phyloP scores from a whole-genome alignment of 2,888 invertebrate species.

The Pachycephus smyrnensis region DNA sequence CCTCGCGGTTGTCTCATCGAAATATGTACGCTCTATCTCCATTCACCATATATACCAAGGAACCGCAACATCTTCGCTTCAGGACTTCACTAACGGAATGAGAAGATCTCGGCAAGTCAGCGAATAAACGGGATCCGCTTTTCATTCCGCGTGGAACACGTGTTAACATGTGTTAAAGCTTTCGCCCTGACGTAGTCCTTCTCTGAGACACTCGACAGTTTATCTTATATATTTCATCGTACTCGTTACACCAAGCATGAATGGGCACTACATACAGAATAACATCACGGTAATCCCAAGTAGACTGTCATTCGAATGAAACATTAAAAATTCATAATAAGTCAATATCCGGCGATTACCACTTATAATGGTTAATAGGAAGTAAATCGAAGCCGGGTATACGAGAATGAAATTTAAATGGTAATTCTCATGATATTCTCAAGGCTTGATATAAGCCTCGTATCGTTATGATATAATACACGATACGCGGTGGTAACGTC shows the following conservation, averaged over 20 bases:
- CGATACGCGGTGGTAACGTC: not conserved
- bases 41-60: not conserved
- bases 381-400: not conserved
- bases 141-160: not conserved
- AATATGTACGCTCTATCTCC: not conserved
- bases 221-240: not conserved
- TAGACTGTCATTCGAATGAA: not conserved
- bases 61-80: not conserved
- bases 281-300: not conserved
- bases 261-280: not conserved
- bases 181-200: not conserved
- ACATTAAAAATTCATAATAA: not conserved
- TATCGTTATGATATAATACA: not conserved
- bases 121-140: not conserved
- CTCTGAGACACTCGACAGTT: not conserved
- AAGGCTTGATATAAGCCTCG: not conserved
- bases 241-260: not conserved
- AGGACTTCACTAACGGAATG: not conserved
- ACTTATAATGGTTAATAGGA: not conserved
- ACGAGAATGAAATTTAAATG: not conserved
- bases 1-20: slow-evolving; percentile 18
- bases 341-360: not conserved
- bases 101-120: not conserved
- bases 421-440: not conserved
- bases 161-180: not conserved